Base-by-base conservation (phyloP, 2,888 invertebrate species). In the Leptinotarsa tumamoca region DNA sequence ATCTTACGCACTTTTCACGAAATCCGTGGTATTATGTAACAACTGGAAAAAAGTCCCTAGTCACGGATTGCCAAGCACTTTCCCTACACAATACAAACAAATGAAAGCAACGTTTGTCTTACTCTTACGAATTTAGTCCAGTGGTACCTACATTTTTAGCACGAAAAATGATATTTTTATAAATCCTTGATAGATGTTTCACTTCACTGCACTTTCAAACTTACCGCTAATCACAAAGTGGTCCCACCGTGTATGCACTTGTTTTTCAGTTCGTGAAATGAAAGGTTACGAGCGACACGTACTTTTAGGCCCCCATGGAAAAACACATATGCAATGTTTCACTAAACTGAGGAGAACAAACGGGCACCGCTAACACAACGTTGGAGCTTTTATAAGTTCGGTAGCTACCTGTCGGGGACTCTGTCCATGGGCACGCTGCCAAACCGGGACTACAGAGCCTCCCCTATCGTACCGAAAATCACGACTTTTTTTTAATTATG, bases 301-400 rank as follows among this genome's bases (percentile, higher is more conserved):
- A 73, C 73, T 68, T 73, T 85, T 86, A 86, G 86, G 86, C 86
- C 87, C 87, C 87, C 87, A 87, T 87, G 86, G 86, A 87, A 77
- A 70, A 74, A 73, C 73, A 73, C 71, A 66, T 63, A 71, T 68
- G 75, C 54, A 67, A 71, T 73, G 73, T 79, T 61, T 70, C 77
- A 79, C 79, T 78, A 71, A 68, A 73, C 73, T 71, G 75, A 73
- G 88, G 89, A 89, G 89, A 89, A 90, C 89, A 90, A 89, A 91
- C 91, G 91, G 90, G 90, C 91, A 87, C 87, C 89, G 89, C 88
- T 86, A 83, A 86, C 85, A 86, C 85, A 86, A 86, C 87, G 89
- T 87, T 88, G 87, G 88, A 87, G 88, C 89, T 91, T 91, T 91
- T 91, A 91, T 91, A 91, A 91, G 89, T 89, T 90, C 89, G 89